A percentile compares a stretch with the other conserved stretches of the same genome.
phyloP scores from a whole-genome alignment of 2,888 invertebrate genomes.

The Hemistola chrysoprasaria region DNA sequence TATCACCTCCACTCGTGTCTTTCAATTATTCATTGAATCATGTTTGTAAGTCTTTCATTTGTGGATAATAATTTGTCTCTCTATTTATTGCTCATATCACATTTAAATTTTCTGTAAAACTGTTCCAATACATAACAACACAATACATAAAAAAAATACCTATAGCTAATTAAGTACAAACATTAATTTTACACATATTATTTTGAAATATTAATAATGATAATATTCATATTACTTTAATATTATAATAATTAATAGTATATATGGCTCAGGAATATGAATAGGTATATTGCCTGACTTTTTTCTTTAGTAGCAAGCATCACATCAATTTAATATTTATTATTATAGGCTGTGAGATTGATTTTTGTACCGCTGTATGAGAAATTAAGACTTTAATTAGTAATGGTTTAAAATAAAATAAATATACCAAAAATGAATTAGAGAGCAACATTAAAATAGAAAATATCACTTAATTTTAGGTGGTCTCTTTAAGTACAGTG shows the following conservation, averaged over 20 bases:
- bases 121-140: slow-evolving; percentile 70
- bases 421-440: slow-evolving; percentile 43
- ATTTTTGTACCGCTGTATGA: slow-evolving; percentile 25
- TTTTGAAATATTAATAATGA: slow-evolving; percentile 40
- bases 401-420: slow-evolving; percentile 26
- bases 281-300: slow-evolving; percentile 41
- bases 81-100: slow-evolving; percentile 81
- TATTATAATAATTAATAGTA: slow-evolving; percentile 41
- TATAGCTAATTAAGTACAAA: slow-evolving; percentile 80
- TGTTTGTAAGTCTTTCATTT: slow-evolving; percentile 50
- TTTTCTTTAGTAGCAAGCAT: slow-evolving; percentile 31
- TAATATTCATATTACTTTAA: slow-evolving; percentile 33
- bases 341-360: slow-evolving; percentile 25
- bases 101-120: slow-evolving; percentile 69
- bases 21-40: slow-evolving; percentile 55
- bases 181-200: slow-evolving; percentile 47
- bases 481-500: slow-evolving; percentile 75
- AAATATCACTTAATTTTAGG: slow-evolving; percentile 71
- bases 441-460: slow-evolving; percentile 63
- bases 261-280: slow-evolving; percentile 59
- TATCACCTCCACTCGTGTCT: slow-evolving; percentile 46
- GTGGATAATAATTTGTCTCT: slow-evolving; percentile 61
- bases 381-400: slow-evolving; percentile 7
- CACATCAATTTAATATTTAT: slow-evolving; percentile 14
- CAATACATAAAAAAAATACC: slow-evolving; percentile 70